phyloP scores from a whole-genome alignment of 37 sponge, comb jelly and placozoan species.

The Theonella swinhoei region DNA sequence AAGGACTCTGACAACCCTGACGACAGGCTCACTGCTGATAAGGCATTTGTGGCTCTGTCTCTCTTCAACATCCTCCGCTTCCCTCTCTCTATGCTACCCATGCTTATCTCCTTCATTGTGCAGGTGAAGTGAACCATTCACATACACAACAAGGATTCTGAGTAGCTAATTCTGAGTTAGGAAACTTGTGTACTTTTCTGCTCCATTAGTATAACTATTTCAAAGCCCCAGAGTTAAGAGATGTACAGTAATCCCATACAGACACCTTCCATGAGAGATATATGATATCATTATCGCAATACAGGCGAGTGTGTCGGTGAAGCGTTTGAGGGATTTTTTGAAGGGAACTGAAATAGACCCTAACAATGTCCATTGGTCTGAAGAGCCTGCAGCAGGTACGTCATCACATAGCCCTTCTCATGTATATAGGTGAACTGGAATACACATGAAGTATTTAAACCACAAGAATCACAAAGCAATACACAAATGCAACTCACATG shows the following conservation, averaged over 20 bases:
- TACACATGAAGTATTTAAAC: too few species aligned
- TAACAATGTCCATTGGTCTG: conserved; percentile 47
- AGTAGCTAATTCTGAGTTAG: too few species aligned
- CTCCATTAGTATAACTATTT: too few species aligned
- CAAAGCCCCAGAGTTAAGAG: too few species aligned
- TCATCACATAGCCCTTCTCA: background rate
- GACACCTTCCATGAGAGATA: too few species aligned
- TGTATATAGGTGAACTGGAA: background rate
- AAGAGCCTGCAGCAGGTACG: conserved; percentile 50
- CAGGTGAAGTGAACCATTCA: too few species aligned
- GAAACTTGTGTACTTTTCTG: too few species aligned
- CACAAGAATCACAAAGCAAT: too few species aligned
- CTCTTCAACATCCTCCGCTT: conserved; percentile 97
- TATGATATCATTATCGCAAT: background rate
- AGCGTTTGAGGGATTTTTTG: conserved; percentile 78
- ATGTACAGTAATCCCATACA: too few species aligned
- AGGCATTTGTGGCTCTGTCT: conserved; percentile 93
- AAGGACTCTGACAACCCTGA: conserved; percentile 16
- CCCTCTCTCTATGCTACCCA: conserved; percentile 91
- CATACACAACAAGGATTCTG: too few species aligned
- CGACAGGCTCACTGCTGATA: conserved; percentile 77
- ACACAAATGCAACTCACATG: too few species aligned
- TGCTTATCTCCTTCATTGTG: conserved; percentile 75
- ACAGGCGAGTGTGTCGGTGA: conserved; percentile 90
- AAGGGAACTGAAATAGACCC: conserved; percentile 85